These are phyloP conservation scores for Patiria miniata DNA, from an alignment of 35 echinoderm and acorn worm genomes.

Conservation along the genomic window DNA sequence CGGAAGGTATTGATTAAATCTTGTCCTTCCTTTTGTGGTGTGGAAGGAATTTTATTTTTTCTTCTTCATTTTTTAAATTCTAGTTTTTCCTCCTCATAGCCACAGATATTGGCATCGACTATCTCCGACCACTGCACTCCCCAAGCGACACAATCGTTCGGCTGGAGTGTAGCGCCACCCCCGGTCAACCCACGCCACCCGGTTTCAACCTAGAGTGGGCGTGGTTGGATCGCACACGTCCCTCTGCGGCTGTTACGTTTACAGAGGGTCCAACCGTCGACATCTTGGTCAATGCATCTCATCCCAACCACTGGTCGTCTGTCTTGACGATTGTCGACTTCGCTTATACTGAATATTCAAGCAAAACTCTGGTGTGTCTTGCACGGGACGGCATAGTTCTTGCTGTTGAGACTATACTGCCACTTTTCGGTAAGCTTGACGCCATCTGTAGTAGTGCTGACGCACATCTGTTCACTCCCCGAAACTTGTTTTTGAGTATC, in stretches of 20 bases:
- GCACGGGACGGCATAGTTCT: neutral
- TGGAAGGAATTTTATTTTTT: neutral
- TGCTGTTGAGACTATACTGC: neutral
- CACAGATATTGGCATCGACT: neutral
- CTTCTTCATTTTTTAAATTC: neutral
- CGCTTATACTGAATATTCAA: neutral
- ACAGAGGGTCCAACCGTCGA: neutral
- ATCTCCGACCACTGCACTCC: neutral
- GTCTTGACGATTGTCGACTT: neutral
- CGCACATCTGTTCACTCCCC: neutral
- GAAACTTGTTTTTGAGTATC: neutral
- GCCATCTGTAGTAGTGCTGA: neutral
- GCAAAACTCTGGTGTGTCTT: neutral
- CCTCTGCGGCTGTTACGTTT: neutral
- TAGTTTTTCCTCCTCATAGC: neutral
- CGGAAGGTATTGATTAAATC: neutral
- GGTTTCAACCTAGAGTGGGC: slow-evolving; percentile 7
- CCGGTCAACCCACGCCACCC: neutral
- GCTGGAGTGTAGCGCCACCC: neutral
- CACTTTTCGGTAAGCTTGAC: neutral
- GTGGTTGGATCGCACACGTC: neutral
- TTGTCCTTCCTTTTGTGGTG: neutral
- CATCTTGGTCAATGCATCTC: neutral
- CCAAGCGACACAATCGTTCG: neutral
- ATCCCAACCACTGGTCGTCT: neutral